A percentile compares a stretch with the other conserved stretches of the same genome.
Conservation (phyloP, 2,113 vertebrate species). For the Caretta caretta region DNA sequence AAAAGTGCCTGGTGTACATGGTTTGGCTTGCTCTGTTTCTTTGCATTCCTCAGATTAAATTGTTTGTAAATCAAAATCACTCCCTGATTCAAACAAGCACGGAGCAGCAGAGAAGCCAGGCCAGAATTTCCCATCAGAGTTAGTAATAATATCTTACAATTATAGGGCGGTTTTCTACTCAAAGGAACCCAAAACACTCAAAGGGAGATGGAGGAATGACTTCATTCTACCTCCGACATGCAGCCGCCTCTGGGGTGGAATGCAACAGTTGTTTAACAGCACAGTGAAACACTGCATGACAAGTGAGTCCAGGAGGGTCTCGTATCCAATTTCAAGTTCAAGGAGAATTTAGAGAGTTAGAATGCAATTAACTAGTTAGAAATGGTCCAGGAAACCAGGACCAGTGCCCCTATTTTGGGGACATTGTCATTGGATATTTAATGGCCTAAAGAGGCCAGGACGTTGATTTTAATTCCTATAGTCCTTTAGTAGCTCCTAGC, state of each 20-base stretch:
- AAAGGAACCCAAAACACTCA: not conserved
- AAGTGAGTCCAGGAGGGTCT: not conserved
- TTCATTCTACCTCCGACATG: rapidly evolving
- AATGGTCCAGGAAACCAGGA: not conserved
- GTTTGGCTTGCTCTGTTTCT: not conserved
- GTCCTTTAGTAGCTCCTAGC: not conserved
- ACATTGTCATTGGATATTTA: not conserved
- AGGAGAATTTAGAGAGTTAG: not conserved
- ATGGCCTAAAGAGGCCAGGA: not conserved
- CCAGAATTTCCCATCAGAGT: not conserved
- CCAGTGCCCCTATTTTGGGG: not conserved
- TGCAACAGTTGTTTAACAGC: too few species aligned
- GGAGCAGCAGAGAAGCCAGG: not conserved
- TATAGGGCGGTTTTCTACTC: not conserved
- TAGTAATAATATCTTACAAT: not conserved
- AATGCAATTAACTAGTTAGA: not conserved
- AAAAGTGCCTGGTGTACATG: rapidly evolving
- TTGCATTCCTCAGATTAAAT: constrained; percentile 57
- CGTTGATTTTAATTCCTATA: not conserved
- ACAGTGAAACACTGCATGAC: too few species aligned
- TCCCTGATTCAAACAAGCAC: not conserved
- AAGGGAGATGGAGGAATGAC: not conserved
- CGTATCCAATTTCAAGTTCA: not conserved
- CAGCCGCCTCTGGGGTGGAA: not conserved
- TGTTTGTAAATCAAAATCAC: constrained; percentile 59